Conservation (phyloP, 2,113 vertebrate species). For the Bujurquina vittata region DNA sequence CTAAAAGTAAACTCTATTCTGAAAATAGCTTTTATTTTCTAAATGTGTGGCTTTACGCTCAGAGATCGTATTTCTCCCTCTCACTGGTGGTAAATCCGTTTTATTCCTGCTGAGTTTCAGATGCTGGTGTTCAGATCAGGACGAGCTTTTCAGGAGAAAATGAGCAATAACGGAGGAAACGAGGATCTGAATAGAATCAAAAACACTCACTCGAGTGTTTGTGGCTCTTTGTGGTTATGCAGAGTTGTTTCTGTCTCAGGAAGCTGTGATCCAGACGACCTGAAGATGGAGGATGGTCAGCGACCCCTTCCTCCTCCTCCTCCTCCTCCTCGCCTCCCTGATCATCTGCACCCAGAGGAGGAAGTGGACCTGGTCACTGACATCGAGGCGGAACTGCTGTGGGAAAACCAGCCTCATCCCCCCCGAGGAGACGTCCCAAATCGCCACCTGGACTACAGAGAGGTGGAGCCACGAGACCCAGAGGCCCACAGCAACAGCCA, state of each 20-base stretch:
- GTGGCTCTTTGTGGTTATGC: too few relatives aligned
- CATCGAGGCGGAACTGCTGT: slow-evolving; percentile 52
- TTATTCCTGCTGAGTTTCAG: too few relatives aligned
- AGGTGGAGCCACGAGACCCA: slow-evolving; percentile 58
- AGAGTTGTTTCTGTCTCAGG: slow-evolving; percentile 48
- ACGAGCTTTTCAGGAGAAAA: too few relatives aligned
- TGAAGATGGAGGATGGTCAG: slow-evolving; percentile 35
- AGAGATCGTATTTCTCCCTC: too few relatives aligned
- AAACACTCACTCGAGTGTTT: too few relatives aligned
- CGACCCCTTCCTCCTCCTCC: background rate
- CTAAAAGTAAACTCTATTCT: too few relatives aligned
- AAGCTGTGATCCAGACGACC: slow-evolving; percentile 62
- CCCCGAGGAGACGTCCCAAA: slow-evolving; percentile 76
- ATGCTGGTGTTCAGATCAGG: too few relatives aligned
- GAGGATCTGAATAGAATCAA: too few relatives aligned
- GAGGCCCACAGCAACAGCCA: background rate
- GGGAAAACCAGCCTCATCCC: slow-evolving; percentile 66
- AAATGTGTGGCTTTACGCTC: too few relatives aligned
- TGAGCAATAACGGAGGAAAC: too few relatives aligned
- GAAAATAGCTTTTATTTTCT: background rate
- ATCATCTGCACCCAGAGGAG: background rate
- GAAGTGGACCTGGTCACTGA: slow-evolving; percentile 44
- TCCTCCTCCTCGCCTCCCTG: slow-evolving; percentile 11
- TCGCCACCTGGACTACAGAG: slow-evolving; percentile 51
- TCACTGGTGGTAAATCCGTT: too few relatives aligned